Conservation (phyloP, 1,140 invertebrate genomes). For the Nautilus pompilius region DNA sequence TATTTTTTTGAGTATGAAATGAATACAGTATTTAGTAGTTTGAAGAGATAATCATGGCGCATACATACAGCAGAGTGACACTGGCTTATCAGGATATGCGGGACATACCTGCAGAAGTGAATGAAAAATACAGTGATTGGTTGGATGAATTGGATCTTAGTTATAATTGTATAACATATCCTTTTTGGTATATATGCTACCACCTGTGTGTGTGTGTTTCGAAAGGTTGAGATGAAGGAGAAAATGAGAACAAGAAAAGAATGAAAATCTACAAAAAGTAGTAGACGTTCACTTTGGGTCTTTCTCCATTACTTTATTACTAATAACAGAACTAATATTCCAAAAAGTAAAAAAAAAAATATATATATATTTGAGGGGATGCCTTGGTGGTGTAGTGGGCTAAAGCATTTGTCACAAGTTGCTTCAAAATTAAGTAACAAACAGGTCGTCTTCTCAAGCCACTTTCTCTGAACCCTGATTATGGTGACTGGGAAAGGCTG, state of each 20-base stretch:
- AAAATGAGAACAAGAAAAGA: neutral
- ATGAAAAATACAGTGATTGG: constrained; percentile 14
- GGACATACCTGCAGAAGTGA: constrained; percentile 25
- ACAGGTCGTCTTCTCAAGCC: too few relatives aligned
- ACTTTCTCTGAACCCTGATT: too few relatives aligned
- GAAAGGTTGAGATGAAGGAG: neutral
- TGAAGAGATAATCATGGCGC: neutral
- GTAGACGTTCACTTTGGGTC: neutral
- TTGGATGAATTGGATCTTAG: constrained; percentile 36
- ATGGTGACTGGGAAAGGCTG: too few relatives aligned
- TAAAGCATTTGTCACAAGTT: too few relatives aligned
- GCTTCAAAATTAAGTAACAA: too few relatives aligned
- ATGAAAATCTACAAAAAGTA: neutral
- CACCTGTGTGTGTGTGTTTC: neutral
- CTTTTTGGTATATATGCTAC: constrained; percentile 18
- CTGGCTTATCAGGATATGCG: constrained; percentile 26
- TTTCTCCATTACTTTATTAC: neutral
- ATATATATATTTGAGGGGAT: neutral
- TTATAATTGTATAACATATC: constrained; percentile 40
- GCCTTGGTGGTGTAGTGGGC: too few relatives aligned
- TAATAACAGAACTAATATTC: neutral
- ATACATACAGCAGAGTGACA: constrained; percentile 6
- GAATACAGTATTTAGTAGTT: too few relatives aligned
- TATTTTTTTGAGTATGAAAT: too few relatives aligned
- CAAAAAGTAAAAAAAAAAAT: neutral